phyloP scores from a whole-genome alignment of 2,888 invertebrate species.

The Macrophya alboannulata region DNA sequence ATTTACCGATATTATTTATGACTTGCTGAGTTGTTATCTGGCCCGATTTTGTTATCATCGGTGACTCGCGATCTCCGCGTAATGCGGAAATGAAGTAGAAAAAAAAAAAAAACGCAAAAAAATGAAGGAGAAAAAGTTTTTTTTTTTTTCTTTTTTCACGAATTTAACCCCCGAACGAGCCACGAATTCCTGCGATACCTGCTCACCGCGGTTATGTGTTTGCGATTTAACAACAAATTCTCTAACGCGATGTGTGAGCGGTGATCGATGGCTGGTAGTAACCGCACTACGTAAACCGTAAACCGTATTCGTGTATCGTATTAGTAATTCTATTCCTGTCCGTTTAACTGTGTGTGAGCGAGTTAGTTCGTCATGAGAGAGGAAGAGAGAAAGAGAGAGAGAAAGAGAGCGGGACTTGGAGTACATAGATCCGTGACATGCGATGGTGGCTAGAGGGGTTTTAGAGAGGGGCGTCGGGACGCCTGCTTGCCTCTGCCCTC shows the following conservation, averaged over 20 bases:
- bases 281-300: slow-evolving; percentile 44
- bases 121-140: not conserved
- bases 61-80: not conserved
- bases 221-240: slow-evolving; percentile 25
- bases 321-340: slow-evolving; percentile 56
- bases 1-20: slow-evolving; percentile 26
- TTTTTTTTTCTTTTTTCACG: not conserved
- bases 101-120: not conserved
- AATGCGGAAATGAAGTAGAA: not conserved
- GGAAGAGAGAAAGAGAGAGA: slow-evolving; percentile 60
- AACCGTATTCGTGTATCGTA: slow-evolving; percentile 55
- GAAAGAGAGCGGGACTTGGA: slow-evolving; percentile 11
- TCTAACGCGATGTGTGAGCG: not conserved
- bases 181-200: not conserved
- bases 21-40: slow-evolving; percentile 13
- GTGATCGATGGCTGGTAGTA: slow-evolving; percentile 49
- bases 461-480: slow-evolving; percentile 32
- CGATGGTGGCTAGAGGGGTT: slow-evolving; percentile 11
- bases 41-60: not conserved
- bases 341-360: not conserved
- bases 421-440: slow-evolving; percentile 19
- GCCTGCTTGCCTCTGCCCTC: slow-evolving; percentile 15
- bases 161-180: not conserved
- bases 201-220: slow-evolving; percentile 7
- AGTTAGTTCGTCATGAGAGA: slow-evolving; percentile 57